phyloP scores from a whole-genome alignment of 2,888 invertebrate genomes.

The Lasioglossum zephyrum region DNA sequence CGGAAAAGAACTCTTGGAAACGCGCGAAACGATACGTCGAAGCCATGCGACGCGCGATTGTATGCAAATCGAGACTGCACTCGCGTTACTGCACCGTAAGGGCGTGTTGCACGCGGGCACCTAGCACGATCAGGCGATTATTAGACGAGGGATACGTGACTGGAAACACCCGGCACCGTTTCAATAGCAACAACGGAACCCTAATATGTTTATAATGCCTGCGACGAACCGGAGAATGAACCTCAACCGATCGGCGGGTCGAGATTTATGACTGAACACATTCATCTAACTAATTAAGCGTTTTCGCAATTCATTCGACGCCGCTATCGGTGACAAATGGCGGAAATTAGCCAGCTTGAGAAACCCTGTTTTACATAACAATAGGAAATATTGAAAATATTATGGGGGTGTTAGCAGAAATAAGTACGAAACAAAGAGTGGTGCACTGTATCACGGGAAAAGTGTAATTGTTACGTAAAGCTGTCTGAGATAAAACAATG shows the following conservation, averaged over 20 bases:
- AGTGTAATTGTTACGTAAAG: not conserved
- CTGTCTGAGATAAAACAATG: not conserved
- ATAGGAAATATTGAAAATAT: not conserved
- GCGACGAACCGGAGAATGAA: not conserved
- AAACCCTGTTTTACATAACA: not conserved
- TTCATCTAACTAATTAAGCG: not conserved
- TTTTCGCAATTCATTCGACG: not conserved
- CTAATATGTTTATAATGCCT: slow-evolving; percentile 45
- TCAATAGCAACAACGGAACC: slow-evolving; percentile 26
- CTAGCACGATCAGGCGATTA: slow-evolving; percentile 64
- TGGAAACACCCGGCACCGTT: slow-evolving; percentile 47
- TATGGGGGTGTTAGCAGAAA: not conserved
- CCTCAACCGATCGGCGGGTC: not conserved
- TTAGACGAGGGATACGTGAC: slow-evolving; percentile 65
- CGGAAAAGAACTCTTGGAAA: slow-evolving; percentile 59
- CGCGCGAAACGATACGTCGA: slow-evolving; percentile 71
- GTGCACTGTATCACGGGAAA: not conserved
- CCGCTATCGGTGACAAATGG: not conserved
- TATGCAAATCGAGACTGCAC: slow-evolving; percentile 66
- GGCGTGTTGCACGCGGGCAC: slow-evolving; percentile 44
- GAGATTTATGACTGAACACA: not conserved
- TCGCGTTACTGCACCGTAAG: slow-evolving; percentile 56
- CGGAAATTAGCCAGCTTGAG: not conserved
- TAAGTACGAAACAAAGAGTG: not conserved
- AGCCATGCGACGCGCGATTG: slow-evolving; percentile 64